Base-by-base conservation (phyloP, 1,140 invertebrate species). In the Stegodyphus dumicola region DNA sequence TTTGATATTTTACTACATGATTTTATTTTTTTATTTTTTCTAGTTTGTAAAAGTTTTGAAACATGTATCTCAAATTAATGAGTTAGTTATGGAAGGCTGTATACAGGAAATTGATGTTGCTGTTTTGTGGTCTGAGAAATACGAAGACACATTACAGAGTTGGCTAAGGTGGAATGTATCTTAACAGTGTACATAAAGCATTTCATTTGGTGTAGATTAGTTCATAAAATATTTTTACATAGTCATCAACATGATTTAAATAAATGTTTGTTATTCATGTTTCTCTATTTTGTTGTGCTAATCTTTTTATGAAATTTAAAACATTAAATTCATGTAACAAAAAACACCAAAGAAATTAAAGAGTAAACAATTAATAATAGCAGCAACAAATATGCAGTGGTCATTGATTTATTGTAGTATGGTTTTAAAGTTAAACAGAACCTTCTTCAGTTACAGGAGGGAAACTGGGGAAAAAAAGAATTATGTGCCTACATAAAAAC, bases 121-220 rank as follows among this genome's bases (percentile, higher is more conserved):
- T 11, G 7, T 81, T 4, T 11, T 52, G 7, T 81, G 79, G 79
- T 65, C 70, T 10, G 70, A 81, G 2, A 81, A 81, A 33, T 81
- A 81, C 15, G 79, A 81, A 66, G 79, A 81, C n/a, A 66, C 79
- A 3, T 52, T 81, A 7, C 60, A 17, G 15, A 52, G 13, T 9
- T 81, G 79, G 79, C 10, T 81, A 9, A 13, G 65, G 17, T 67
- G 65, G 65, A 67, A 67, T 17, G 11, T 18, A 18, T 7, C 65
- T 18, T 67, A 17, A 67, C 17, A 60, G 15, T 15, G 9, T 10
- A 15, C 56, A 33, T 33, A 60, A 60, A 2, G 56, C 56, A 60
- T 60, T 33, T 60, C 56, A 60, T 15, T 10, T 60, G 0, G 56
- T 15, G 56, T 60, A 60, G 56, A 10, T 15, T 60, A 60, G 56